Evolutionary conservation across 2,113 vertebrate genomes (phyloP).

Genomic region (Salvelinus fontinalis): DNA sequence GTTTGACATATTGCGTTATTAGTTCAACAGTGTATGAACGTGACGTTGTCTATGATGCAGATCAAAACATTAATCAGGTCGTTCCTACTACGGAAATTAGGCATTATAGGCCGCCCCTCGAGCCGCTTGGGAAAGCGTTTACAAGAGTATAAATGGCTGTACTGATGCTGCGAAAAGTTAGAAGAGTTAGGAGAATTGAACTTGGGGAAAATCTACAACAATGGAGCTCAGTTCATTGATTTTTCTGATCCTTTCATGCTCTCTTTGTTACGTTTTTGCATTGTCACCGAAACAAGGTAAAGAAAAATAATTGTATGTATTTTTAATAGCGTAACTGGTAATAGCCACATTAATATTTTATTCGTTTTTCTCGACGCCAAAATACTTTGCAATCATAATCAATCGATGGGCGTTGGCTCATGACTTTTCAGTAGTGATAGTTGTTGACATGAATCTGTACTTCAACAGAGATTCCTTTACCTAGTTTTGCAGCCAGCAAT

Average conservation of each 20-base stretch:
- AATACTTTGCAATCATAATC: background rate
- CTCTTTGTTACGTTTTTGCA: constrained; percentile 40
- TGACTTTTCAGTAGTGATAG: no score
- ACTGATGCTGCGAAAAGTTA: constrained; percentile 2
- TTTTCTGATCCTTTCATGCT: constrained; percentile 39
- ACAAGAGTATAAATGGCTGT: constrained; percentile 52
- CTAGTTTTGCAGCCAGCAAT: background rate
- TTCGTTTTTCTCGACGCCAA: background rate
- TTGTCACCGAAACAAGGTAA: constrained; percentile 54
- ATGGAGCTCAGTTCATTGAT: constrained; percentile 57
- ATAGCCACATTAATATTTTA: background rate
- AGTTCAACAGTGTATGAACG: no score
- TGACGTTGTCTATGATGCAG: no score
- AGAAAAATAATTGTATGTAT: background rate
- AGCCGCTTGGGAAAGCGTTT: constrained; percentile 14
- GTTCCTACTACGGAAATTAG: constrained; percentile 1
- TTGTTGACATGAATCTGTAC: no score
- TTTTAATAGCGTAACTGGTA: background rate
- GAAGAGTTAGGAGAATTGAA: constrained; percentile 14
- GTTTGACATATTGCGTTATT: no score
- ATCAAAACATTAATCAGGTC: no score
- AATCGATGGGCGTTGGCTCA: no score
- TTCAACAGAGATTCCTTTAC: background rate
- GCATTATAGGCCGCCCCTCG: constrained; percentile 59
- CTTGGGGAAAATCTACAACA: background rate